phyloP scores from a whole-genome alignment of 2,888 invertebrate genomes.

The Neoscelio sp. region DNA sequence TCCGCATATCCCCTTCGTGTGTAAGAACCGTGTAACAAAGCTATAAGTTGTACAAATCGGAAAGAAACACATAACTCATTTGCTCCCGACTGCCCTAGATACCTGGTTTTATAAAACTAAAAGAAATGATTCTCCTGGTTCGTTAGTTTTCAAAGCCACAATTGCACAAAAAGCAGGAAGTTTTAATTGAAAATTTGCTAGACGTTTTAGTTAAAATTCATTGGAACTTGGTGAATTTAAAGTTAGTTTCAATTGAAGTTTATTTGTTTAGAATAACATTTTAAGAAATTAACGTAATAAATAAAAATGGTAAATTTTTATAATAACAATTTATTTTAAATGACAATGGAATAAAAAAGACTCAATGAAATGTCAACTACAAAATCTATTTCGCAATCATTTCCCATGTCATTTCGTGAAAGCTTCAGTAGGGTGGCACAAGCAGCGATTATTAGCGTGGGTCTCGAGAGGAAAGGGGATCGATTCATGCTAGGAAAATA shows the following conservation, averaged over 20 bases:
- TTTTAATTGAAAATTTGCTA: too few species aligned
- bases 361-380: constrained; percentile 34
- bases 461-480: constrained; percentile 55
- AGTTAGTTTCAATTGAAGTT: too few species aligned
- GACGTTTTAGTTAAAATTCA: too few species aligned
- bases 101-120: constrained; percentile 4
- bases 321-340: too few species aligned
- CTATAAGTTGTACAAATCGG: constrained; percentile 25
- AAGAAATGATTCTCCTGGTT: not conserved
- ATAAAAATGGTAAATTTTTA: too few species aligned
- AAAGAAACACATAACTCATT: constrained; percentile 15
- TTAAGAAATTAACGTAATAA: too few species aligned
- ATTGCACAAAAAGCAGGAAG: too few species aligned
- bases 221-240: too few species aligned
- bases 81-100: constrained; percentile 6
- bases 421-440: constrained; percentile 52
- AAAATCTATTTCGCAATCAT: constrained; percentile 38
- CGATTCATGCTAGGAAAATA: constrained; percentile 57
- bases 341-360: constrained; percentile 9
- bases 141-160: not conserved
- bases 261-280: constrained; percentile 33
- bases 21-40: constrained; percentile 9
- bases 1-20: constrained; percentile 28
- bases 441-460: constrained; percentile 56
- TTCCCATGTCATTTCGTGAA: constrained; percentile 47